phyloP scores from a whole-genome alignment of 2,797 vertebrate species.

The Enteromius fasciolatus region DNA sequence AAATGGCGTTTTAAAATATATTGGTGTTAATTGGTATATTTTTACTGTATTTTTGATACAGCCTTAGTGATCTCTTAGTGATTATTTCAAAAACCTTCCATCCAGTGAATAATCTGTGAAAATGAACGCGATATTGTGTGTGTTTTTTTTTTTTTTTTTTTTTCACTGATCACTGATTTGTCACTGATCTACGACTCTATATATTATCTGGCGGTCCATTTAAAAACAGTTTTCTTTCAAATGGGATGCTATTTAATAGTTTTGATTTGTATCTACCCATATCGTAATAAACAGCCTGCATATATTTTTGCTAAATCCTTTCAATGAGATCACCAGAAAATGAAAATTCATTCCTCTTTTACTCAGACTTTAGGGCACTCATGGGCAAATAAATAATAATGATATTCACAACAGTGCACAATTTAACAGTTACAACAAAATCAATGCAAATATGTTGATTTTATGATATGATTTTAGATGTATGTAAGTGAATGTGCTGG shows the following conservation, averaged over 20 bases:
- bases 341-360: background rate
- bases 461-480: slow-evolving; percentile 15
- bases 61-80: too few relatives aligned
- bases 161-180: too few relatives aligned
- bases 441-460: background rate
- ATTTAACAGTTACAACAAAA: background rate
- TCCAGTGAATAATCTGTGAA: too few relatives aligned
- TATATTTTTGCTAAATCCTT: background rate
- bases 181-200: too few relatives aligned
- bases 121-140: too few relatives aligned
- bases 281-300: background rate
- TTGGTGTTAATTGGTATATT: too few relatives aligned
- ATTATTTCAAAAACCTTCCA: too few relatives aligned
- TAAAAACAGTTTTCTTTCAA: background rate
- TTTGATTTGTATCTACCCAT: background rate
- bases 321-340: background rate
- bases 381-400: background rate
- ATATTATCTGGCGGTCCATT: too few relatives aligned
- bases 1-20: too few relatives aligned
- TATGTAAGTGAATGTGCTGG: slow-evolving; percentile 19
- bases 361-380: background rate
- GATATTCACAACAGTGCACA: background rate
- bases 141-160: too few relatives aligned
- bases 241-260: background rate
- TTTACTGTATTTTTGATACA: too few relatives aligned